phyloP scores from a whole-genome alignment of 2,113 vertebrate genomes.

The Ceyx margarethae region DNA sequence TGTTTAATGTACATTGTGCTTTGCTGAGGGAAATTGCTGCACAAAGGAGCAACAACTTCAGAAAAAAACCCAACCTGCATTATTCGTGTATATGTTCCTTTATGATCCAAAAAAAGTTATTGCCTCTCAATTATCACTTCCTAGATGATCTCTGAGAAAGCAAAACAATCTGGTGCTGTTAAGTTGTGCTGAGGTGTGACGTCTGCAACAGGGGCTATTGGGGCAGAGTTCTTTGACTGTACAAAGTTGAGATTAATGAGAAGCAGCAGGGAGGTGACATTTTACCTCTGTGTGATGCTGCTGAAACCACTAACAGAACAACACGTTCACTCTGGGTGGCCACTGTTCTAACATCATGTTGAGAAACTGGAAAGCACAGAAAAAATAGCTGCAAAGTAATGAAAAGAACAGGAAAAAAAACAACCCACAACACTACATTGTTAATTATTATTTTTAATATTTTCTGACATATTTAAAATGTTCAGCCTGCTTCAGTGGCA shows the following conservation, averaged over 20 bases:
- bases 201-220: not conserved
- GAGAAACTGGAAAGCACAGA: not conserved
- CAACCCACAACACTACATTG: too few species aligned
- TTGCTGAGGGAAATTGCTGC: constrained; percentile 29
- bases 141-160: not conserved
- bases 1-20: not conserved
- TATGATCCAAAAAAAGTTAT: not conserved
- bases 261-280: constrained; percentile 50
- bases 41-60: not conserved
- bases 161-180: not conserved
- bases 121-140: constrained; percentile 24
- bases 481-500: not conserved
- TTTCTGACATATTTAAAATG: not conserved
- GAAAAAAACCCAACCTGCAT: accelerated
- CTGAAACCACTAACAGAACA: constrained; percentile 40
- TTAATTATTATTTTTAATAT: too few species aligned
- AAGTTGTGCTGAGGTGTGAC: not conserved
- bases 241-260: constrained; percentile 42
- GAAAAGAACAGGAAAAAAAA: not conserved
- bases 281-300: constrained; percentile 24
- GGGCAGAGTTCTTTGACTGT: not conserved
- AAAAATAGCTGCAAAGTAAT: not conserved
- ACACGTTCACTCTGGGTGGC: not conserved
- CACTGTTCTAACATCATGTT: not conserved
- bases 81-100: not conserved